Evolutionary conservation across 2,888 invertebrate species (phyloP).

Genomic region (Dolichopus griseipennis): DNA sequence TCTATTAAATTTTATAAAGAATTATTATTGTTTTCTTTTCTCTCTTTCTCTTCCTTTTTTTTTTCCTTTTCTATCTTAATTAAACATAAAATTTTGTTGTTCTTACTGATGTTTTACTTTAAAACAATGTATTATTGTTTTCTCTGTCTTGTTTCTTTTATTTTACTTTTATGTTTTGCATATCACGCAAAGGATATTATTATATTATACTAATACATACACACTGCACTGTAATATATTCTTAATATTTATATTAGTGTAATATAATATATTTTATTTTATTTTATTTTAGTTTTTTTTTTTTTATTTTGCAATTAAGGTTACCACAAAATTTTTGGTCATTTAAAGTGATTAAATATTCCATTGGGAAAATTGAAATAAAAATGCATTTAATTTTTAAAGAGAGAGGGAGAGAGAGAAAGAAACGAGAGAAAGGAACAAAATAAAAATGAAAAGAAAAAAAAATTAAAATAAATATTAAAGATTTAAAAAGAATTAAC

Average conservation of each 20-base stretch:
- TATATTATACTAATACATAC: background rate
- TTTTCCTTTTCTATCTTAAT: background rate
- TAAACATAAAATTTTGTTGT: background rate
- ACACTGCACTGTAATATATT: too few species aligned
- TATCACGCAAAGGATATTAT: background rate
- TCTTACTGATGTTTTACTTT: too few species aligned
- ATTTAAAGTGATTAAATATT: conserved; percentile 3
- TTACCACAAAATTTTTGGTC: conserved; percentile 6
- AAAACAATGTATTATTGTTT: too few species aligned
- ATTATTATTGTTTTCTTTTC: too few species aligned
- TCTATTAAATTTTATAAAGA: too few species aligned
- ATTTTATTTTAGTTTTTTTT: too few species aligned
- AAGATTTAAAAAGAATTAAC: too few species aligned
- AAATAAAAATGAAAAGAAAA: background rate
- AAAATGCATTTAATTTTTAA: background rate
- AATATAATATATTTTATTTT: too few species aligned
- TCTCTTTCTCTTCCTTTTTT: background rate
- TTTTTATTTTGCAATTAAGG: background rate
- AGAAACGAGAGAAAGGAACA: background rate
- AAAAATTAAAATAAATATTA: background rate
- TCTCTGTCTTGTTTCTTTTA: background rate
- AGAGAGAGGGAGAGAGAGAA: background rate
- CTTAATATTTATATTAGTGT: too few species aligned
- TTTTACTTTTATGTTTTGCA: too few species aligned
- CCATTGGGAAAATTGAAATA: background rate